These are phyloP conservation scores for Venturia canescens DNA, from an alignment of 1,140 invertebrate species.

Conservation along the genomic window DNA sequence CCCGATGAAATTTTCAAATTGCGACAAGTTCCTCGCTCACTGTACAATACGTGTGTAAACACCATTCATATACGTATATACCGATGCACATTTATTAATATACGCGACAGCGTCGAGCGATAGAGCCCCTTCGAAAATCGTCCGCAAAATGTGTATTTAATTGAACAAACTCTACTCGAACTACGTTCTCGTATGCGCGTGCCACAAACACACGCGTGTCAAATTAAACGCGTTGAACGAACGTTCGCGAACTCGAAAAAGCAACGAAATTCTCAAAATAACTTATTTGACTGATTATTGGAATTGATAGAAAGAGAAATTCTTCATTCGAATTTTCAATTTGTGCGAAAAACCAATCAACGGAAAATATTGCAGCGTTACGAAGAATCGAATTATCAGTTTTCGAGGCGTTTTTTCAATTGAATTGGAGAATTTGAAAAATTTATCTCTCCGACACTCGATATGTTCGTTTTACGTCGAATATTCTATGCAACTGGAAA, in stretches of 20 bases:
- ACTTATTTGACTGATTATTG: constrained; percentile 27
- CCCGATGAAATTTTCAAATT: constrained; percentile 57
- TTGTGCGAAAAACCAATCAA: background rate
- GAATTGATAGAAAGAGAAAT: background rate
- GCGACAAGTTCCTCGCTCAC: constrained; percentile 27
- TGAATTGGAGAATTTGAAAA: too few species aligned
- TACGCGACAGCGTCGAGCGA: constrained; percentile 9
- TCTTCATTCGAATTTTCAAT: background rate
- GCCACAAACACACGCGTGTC: background rate
- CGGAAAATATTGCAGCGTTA: background rate
- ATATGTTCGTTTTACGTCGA: background rate
- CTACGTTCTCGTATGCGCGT: background rate
- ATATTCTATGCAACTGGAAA: background rate
- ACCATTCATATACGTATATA: background rate
- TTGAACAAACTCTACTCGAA: constrained; percentile 2
- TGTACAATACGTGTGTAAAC: background rate
- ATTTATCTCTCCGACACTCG: too few species aligned
- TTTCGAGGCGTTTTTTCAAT: too few species aligned
- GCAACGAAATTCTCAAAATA: background rate
- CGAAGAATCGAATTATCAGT: too few species aligned
- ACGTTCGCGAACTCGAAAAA: background rate
- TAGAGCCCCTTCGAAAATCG: background rate
- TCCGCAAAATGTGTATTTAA: constrained; percentile 28
- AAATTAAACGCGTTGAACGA: background rate
- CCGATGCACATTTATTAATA: background rate